A percentile compares a stretch with the other conserved stretches of the same genome.
These are phyloP conservation scores for Tragelaphus oryx DNA, from an alignment of 2,797 vertebrate species.

Conservation along the genomic window DNA sequence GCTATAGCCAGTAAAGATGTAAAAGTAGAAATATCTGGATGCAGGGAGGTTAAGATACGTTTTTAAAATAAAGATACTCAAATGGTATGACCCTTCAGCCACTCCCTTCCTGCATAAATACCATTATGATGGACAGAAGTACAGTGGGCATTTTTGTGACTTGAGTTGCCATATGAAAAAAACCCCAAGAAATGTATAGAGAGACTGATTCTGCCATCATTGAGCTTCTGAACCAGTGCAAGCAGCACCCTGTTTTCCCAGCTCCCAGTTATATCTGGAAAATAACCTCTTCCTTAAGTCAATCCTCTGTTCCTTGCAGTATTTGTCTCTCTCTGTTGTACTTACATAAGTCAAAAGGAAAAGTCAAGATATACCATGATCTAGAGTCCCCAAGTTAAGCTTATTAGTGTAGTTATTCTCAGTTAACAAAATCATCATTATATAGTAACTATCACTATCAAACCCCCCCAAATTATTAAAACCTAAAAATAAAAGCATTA, in stretches of 20 bases:
- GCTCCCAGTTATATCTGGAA: not conserved
- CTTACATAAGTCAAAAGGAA: not conserved
- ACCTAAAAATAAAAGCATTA: conserved; percentile 1
- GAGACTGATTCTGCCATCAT: not conserved
- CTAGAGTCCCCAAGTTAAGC: not conserved
- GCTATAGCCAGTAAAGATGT: not conserved
- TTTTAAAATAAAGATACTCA: not conserved
- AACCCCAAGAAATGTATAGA: not conserved
- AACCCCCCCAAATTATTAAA: not conserved
- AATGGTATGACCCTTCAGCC: not conserved
- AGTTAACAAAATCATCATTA: not conserved
- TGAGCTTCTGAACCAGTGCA: not conserved
- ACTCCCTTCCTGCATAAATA: not conserved
- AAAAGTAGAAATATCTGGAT: not conserved
- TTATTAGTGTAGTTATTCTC: not conserved
- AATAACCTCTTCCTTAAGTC: not conserved
- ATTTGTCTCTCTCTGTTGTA: not conserved
- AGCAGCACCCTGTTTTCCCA: not conserved
- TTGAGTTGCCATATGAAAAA: not conserved
- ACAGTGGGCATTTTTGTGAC: not conserved
- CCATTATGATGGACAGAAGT: not conserved
- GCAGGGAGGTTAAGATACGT: not conserved
- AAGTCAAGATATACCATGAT: not conserved
- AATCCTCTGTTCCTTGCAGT: not conserved
- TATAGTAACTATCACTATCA: not conserved